Conservation (phyloP, 37 sponge, comb jelly and placozoan species). For the Amphimedon queenslandica region DNA sequence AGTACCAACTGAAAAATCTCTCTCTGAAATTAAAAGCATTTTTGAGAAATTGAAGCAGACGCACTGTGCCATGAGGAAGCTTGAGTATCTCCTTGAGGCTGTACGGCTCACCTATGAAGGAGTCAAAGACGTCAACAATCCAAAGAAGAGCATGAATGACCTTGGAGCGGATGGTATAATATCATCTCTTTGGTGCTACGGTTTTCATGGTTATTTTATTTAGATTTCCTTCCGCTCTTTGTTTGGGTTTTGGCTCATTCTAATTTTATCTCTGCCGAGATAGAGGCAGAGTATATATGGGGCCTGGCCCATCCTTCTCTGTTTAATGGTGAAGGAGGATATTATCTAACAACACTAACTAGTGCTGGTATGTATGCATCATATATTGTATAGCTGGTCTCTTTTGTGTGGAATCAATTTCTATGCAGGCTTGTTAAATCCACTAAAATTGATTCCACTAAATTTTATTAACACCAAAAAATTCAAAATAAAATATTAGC, state of each 20-base stretch:
- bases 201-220: not conserved
- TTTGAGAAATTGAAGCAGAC: constrained; percentile 59
- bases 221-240: constrained; percentile 94
- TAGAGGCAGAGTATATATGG: constrained; percentile 95
- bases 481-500: no score
- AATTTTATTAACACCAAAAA: no score
- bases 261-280: constrained; percentile 64
- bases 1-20: constrained; percentile 53
- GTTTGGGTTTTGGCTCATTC: constrained; percentile 83
- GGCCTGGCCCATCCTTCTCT: constrained; percentile 82
- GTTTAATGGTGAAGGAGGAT: constrained; percentile 89
- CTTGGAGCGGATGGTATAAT: constrained; percentile 85
- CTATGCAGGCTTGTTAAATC: no score
- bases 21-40: constrained; percentile 42
- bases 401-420: no score
- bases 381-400: no score
- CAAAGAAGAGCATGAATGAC: constrained; percentile 55
- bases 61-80: constrained; percentile 66
- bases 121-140: constrained; percentile 53
- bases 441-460: no score
- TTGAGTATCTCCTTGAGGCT: constrained; percentile 82
- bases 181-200: no score
- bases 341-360: constrained; percentile 93
- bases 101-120: constrained; percentile 83
- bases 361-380: constrained; percentile 46